Evolutionary conservation across 2,888 invertebrate genomes (phyloP).

Genomic region (Listrodromus nycthemerus): DNA sequence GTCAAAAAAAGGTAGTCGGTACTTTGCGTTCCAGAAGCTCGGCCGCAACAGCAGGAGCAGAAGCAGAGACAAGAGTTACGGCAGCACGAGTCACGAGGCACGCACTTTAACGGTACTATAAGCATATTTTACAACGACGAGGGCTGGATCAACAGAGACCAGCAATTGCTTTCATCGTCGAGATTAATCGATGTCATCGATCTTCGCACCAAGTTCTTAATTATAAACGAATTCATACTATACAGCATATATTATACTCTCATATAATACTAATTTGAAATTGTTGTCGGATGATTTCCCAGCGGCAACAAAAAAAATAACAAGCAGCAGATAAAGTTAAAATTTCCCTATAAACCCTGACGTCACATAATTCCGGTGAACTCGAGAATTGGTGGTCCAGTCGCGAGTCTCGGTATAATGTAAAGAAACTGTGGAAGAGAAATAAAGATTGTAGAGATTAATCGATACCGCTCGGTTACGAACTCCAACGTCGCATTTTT

Average conservation of each 20-base stretch:
- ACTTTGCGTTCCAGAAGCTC: conserved; percentile 23
- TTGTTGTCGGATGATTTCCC: conserved; percentile 20
- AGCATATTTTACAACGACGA: conserved; percentile 32
- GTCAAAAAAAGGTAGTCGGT: not conserved
- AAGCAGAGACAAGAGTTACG: conserved; percentile 18
- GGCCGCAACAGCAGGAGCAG: not conserved
- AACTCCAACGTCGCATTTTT: conserved; percentile 54
- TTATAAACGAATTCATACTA: conserved; percentile 38
- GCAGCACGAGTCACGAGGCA: conserved; percentile 27
- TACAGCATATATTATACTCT: not conserved
- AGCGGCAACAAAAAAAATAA: conserved; percentile 13
- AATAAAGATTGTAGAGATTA: conserved; percentile 49
- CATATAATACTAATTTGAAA: conserved; percentile 34
- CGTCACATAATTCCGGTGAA: conserved; percentile 41
- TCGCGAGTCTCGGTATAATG: conserved; percentile 37
- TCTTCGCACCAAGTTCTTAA: conserved; percentile 49
- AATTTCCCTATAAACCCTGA: conserved; percentile 41
- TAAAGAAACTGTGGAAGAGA: conserved; percentile 16
- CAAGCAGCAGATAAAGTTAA: conserved; percentile 31
- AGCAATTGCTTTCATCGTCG: conserved; percentile 44
- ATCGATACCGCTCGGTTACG: conserved; percentile 65
- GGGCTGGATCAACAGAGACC: conserved; percentile 41
- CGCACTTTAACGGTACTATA: conserved; percentile 41
- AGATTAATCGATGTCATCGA: conserved; percentile 48
- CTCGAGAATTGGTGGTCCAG: conserved; percentile 19